Base-by-base conservation (phyloP, 2,797 vertebrate species). In the Melanotaenia nigrans region DNA sequence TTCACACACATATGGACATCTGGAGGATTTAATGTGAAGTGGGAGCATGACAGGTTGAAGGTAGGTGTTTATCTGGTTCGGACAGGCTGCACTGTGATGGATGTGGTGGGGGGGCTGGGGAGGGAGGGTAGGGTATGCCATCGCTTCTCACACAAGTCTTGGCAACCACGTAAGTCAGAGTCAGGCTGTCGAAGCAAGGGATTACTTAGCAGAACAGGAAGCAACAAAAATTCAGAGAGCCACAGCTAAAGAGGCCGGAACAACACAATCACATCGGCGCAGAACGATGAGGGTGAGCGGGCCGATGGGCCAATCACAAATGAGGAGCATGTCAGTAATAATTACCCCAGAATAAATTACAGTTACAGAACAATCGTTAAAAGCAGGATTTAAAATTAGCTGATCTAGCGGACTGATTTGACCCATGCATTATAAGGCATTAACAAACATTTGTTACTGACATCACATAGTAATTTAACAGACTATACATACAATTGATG, bases 381-480 rank as follows among this genome's bases (percentile, higher is more conserved):
- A 90, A 92, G 90, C 84, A 90, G 87, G 92, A 87, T 56, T 82
- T 83, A 68, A 88, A 88, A 89, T 85, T 85, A 79, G 84, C 79
- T 79, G 82, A 88, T 87, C 87, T 85, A 82, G 85, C 49, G 56
- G 79, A 85, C 88, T 90, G 87, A 89, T 89, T 87, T 81, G 89
- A 91, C 86, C 87, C 93, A 94, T 95, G 94, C 94, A 93, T 92
- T 90, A 93, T 93, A 94, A 94, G 92, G 93, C 93, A 86, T 87
- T 91, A 93, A 89, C 92, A 90, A 91, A 94, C 90, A 85, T 88
- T 54, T 92, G 78, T 92, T 87, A 92, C 92, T 81, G 92, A 93
- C 92, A 93, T 93, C 90, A 90, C 91, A 91, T 69, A 85, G 85
- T 81, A 86, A 89, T 85, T 90, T 86, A 90, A 85, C 87, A 91